phyloP scores from a whole-genome alignment of 2,797 vertebrate species.

The Rhynchotus rufescens region DNA sequence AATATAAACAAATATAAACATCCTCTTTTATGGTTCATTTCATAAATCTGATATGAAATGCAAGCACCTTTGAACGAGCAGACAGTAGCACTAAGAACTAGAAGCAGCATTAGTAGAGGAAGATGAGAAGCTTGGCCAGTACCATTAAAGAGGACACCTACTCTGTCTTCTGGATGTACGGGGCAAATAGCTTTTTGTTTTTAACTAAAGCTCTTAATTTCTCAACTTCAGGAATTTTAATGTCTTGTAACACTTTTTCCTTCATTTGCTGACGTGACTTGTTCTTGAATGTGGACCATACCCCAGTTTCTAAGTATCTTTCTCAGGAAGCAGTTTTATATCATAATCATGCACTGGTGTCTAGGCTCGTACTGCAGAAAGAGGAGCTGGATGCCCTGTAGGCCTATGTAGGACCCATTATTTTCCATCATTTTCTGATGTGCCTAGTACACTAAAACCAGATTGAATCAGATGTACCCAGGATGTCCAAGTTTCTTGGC shows the following conservation, averaged over 20 bases:
- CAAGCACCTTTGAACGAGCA: not conserved
- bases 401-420: not conserved
- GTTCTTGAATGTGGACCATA: not conserved
- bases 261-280: not conserved
- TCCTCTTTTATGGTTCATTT: not conserved
- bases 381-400: not conserved
- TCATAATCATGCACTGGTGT: not conserved
- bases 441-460: fast-evolving
- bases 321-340: not conserved
- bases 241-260: not conserved
- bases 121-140: not conserved
- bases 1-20: not conserved
- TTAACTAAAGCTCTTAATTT: not conserved
- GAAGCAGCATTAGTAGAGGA: not conserved
- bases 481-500: not conserved
- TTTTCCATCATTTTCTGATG: not conserved
- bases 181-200: not conserved
- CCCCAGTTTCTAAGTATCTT: not conserved
- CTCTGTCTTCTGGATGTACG: not conserved
- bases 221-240: not conserved
- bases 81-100: not conserved
- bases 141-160: not conserved
- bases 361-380: not conserved
- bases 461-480: not conserved
- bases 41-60: not conserved